A percentile compares a stretch with the other conserved stretches of the same genome.
phyloP scores from a whole-genome alignment of 2,113 vertebrate genomes.

The Toxotes chatareus region DNA sequence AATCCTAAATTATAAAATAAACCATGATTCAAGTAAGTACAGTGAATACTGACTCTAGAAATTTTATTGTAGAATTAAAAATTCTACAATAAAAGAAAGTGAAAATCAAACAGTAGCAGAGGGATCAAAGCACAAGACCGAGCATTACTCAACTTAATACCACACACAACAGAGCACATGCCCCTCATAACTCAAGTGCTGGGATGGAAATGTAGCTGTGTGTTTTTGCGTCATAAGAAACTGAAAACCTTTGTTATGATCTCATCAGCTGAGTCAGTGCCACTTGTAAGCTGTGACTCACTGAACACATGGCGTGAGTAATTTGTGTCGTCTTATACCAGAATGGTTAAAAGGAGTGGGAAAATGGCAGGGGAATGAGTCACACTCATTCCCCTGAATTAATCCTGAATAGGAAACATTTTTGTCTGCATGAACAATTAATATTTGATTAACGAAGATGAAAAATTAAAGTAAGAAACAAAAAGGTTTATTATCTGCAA shows the following conservation, averaged over 20 bases:
- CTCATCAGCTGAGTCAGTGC: slow-evolving; percentile 42
- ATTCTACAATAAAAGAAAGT: background rate
- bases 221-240: slow-evolving; percentile 44
- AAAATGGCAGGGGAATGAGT: background rate
- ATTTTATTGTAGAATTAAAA: background rate
- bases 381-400: too few species aligned
- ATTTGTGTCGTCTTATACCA: background rate
- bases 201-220: background rate
- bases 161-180: background rate
- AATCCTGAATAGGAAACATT: background rate
- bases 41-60: background rate
- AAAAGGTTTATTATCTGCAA: slow-evolving; percentile 10
- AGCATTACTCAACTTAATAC: slow-evolving; percentile 13
- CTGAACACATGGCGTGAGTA: background rate
- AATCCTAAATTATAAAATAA: background rate
- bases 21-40: background rate
- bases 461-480: too few species aligned
- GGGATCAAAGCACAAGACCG: background rate
- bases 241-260: slow-evolving; percentile 34
- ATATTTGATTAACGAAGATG: too few species aligned
- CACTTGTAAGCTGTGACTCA: slow-evolving; percentile 38
- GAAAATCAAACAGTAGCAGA: background rate
- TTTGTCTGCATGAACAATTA: background rate
- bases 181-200: background rate
- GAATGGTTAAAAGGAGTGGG: background rate